Base-by-base conservation (phyloP, 2,797 vertebrate genomes). In the Micromesistius poutassou region DNA sequence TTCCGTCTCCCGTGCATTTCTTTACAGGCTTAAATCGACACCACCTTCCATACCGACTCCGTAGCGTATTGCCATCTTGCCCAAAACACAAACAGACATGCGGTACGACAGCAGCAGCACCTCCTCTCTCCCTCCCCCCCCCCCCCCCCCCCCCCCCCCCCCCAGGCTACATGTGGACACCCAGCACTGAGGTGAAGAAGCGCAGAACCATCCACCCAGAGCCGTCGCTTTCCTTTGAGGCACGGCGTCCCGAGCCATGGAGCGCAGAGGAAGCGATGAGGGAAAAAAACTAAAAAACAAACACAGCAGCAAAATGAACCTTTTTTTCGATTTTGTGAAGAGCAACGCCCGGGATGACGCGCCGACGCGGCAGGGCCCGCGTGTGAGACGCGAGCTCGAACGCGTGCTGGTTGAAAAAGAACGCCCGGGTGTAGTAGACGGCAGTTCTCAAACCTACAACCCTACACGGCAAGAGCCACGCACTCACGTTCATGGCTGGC, bases 11-110 rank as follows among this genome's bases (percentile, higher is more conserved):
- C 40, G 55, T 31, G 46, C 35, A 74, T 25, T 62, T n/a, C 19
- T 62, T 62, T 16, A 75, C 7, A 30, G 78, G 62, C 19, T 70
- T 25, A 30, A 30, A 74, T 74, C 25, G 78, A 25, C 28, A 80
- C 38, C 36, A 55, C 36, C 74, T 82, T 30, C 25, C 68, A 66
- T 40, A 68, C 62, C 25, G 4, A 12, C 28, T 12, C 28, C 16
- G n/a, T 13, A 33, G 30, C 31, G 30, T 66, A 42, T 74, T 38
- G 66, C 76, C 38, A 31, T 30, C 50, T 74, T 79, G 73, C 71
- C 80, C 75, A 77, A n/a, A 33, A 31, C 31, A 71, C 14, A 31
- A 33, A 71, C 68, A 71, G 30, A 71, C 28, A 71, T 30, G 31
- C 30, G 19, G 70, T 6, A 71, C 30, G 13, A 33, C 30, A 9